Evolutionary conservation across 2,113 vertebrate species (phyloP).

Genomic region (Cyprichromis sp.): DNA sequence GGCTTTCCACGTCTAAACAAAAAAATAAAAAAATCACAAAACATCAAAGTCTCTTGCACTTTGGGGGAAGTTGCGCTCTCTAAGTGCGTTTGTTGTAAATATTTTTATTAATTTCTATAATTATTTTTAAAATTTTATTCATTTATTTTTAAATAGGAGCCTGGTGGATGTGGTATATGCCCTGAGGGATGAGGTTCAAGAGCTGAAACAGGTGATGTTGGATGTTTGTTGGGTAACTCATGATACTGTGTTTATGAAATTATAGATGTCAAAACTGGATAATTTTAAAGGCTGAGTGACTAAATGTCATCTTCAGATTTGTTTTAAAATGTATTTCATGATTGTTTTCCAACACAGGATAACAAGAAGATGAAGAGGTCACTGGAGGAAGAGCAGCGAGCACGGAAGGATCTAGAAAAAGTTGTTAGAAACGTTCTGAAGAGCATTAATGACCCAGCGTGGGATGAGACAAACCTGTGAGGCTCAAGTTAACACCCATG

Average conservation of each 20-base stretch:
- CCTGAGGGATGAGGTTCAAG: conserved; percentile 89
- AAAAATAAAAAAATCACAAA: neutral
- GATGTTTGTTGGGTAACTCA: neutral
- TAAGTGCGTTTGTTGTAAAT: neutral
- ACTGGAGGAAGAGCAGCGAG: conserved; percentile 91
- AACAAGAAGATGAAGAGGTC: conserved; percentile 97
- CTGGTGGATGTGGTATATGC: conserved; percentile 94
- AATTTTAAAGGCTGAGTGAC: neutral
- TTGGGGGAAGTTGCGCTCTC: neutral
- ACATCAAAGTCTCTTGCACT: neutral
- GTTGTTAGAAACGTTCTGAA: conserved; percentile 89
- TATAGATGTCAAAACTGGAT: neutral
- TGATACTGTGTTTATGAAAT: neutral
- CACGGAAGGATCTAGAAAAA: conserved; percentile 91
- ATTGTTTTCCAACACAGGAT: conserved; percentile 72
- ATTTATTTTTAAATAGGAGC: conserved; percentile 70
- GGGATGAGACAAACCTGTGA: conserved; percentile 97
- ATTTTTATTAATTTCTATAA: neutral
- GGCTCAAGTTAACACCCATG: neutral
- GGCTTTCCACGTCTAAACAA: neutral
- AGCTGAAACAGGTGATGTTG: conserved; percentile 83
- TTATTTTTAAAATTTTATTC: neutral
- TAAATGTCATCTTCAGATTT: neutral
- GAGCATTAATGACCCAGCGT: conserved; percentile 91
- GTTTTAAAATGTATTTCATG: neutral